Evolutionary conservation across 2,888 invertebrate genomes (phyloP).

Genomic region (Ectropis crepuscularia): DNA sequence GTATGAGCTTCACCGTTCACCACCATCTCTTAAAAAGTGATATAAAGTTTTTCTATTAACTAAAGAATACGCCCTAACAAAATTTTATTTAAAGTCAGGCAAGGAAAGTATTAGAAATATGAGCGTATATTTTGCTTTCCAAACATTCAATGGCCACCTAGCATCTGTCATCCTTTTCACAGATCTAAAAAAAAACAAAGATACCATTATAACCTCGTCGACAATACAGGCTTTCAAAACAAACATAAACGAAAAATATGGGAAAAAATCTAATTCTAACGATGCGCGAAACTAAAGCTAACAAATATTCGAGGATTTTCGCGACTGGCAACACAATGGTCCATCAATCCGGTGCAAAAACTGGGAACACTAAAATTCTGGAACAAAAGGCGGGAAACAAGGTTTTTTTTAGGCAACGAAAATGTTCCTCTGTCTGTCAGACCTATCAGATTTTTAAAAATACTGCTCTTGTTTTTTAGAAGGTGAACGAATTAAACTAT

Average conservation of each 20-base stretch:
- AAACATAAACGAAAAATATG: conserved; percentile 36
- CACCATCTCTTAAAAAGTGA: no score
- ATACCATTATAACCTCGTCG: not conserved
- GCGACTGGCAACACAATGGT: conserved; percentile 76
- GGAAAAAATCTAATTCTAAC: conserved; percentile 69
- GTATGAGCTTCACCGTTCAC: no score
- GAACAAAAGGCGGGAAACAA: conserved; percentile 57
- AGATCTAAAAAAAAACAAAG: conserved; percentile 3
- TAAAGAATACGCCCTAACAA: no score
- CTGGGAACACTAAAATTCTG: conserved; percentile 68
- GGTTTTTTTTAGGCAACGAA: conserved; percentile 19
- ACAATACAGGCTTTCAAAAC: conserved; percentile 43
- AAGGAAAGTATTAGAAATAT: not conserved
- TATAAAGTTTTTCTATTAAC: no score
- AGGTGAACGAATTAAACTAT: not conserved
- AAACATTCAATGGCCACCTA: not conserved
- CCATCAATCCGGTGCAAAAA: conserved; percentile 75
- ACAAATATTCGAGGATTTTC: conserved; percentile 78
- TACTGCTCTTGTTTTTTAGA: not conserved
- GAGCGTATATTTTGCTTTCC: not conserved
- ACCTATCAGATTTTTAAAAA: not conserved
- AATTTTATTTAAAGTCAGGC: no score
- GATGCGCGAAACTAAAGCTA: conserved; percentile 60
- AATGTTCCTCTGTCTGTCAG: not conserved
- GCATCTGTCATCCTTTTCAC: not conserved